A percentile compares a stretch with the other conserved stretches of the same genome.
These are phyloP conservation scores for Sericinus montela DNA, from an alignment of 2,888 invertebrate species.

Conservation along the genomic window DNA sequence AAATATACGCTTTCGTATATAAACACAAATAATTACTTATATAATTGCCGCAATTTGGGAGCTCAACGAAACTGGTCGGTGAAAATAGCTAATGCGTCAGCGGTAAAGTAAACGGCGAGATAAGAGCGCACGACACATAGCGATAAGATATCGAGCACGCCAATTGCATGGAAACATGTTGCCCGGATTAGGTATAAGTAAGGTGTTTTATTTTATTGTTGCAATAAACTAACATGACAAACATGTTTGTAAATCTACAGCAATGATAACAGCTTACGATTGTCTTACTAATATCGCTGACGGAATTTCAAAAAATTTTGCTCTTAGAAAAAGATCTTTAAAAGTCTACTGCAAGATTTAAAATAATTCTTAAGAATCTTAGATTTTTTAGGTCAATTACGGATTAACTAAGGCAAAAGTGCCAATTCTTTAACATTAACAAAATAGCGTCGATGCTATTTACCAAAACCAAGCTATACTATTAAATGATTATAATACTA, in stretches of 20 bases:
- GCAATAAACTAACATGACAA: background rate
- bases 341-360: too few relatives aligned
- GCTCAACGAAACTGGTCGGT: slow-evolving; percentile 22
- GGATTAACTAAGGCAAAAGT: too few relatives aligned
- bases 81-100: slow-evolving; percentile 31
- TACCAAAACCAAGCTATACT: too few relatives aligned
- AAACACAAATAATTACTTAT: too few relatives aligned
- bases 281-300: background rate
- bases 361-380: too few relatives aligned
- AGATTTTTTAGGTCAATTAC: too few relatives aligned
- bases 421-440: too few relatives aligned
- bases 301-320: background rate
- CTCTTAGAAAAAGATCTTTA: too few relatives aligned
- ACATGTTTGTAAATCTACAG: background rate
- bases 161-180: slow-evolving; percentile 43
- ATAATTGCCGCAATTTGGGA: background rate
- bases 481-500: too few relatives aligned
- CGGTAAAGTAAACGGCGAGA: slow-evolving; percentile 38
- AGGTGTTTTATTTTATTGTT: slow-evolving; percentile 2
- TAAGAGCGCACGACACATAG: slow-evolving; percentile 40
- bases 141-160: slow-evolving; percentile 50
- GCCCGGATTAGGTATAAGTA: slow-evolving; percentile 29
- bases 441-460: too few relatives aligned
- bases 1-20: too few relatives aligned
- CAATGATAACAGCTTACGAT: too few relatives aligned